These are phyloP conservation scores for Chironex yamaguchii DNA, from an alignment of 30 jellyfish, hydroid and myxozoan genomes.

Conservation along the genomic window DNA sequence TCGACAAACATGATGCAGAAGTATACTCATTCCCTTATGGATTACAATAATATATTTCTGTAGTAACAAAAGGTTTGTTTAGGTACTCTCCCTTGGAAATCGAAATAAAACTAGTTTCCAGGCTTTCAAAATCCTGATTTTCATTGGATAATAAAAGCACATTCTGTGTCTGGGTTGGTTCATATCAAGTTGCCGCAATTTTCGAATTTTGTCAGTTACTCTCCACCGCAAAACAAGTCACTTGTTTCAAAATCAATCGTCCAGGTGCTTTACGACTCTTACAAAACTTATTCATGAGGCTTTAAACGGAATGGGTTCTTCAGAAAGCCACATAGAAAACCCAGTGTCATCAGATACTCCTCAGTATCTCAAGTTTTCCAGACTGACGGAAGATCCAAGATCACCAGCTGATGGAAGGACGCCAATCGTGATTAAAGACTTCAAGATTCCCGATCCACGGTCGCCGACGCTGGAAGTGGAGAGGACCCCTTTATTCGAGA, in stretches of 20 bases:
- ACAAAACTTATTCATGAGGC: too few species aligned
- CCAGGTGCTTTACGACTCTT: too few species aligned
- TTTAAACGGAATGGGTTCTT: conserved; percentile 73
- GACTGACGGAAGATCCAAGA: conserved; percentile 82
- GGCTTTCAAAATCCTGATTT: background rate
- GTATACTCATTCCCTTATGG: too few species aligned
- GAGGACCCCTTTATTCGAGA: conserved; percentile 84
- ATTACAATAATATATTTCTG: too few species aligned
- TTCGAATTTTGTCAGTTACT: too few species aligned
- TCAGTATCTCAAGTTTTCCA: conserved; percentile 74
- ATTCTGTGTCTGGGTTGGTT: background rate
- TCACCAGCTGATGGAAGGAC: conserved; percentile 62
- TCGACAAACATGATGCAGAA: too few species aligned
- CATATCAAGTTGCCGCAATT: background rate
- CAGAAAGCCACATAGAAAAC: conserved; percentile 57
- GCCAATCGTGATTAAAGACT: conserved; percentile 7
- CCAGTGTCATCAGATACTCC: conserved; percentile 85
- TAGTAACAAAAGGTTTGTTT: too few species aligned
- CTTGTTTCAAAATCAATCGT: too few species aligned
- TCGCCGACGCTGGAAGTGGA: conserved; percentile 70
- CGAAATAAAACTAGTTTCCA: too few species aligned
- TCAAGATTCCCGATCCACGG: conserved; percentile 78
- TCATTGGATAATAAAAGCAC: background rate
- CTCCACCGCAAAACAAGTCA: too few species aligned
- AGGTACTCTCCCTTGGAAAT: too few species aligned